Percentiles rank a stretch among this genome's conserved stretches.
These are phyloP conservation scores for Dicrostonyx torquatus DNA, from an alignment of 2,797 vertebrate genomes.

Conservation along the genomic window DNA sequence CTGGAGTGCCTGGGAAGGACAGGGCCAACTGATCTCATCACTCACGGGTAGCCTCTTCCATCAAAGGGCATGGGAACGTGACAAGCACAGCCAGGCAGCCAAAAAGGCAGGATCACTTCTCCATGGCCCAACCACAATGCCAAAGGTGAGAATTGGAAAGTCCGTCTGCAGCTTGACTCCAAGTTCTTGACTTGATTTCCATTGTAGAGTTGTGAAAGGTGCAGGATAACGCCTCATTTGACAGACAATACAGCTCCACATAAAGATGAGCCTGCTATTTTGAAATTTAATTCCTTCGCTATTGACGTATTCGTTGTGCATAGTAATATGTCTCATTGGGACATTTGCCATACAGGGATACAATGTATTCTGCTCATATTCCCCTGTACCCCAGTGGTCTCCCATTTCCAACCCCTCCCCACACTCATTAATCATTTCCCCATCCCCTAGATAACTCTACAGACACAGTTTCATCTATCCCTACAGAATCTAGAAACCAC, in stretches of 20 bases:
- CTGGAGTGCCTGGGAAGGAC: not conserved
- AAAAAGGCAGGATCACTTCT: not conserved
- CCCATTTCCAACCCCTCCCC: not conserved
- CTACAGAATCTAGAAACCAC: not conserved
- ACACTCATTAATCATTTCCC: not conserved
- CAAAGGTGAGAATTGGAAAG: not conserved
- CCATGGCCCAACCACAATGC: rapidly evolving
- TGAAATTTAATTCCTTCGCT: not conserved
- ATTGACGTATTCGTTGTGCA: not conserved
- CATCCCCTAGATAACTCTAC: not conserved
- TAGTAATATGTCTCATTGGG: not conserved
- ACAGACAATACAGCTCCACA: not conserved
- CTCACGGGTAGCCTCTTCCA: not conserved
- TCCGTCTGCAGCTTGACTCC: not conserved
- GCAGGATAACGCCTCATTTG: not conserved
- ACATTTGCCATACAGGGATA: not conserved
- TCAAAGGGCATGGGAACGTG: too few species aligned
- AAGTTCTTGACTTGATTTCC: not conserved
- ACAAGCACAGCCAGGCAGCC: not conserved
- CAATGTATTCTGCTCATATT: not conserved
- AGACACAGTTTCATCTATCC: not conserved
- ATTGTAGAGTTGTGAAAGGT: not conserved
- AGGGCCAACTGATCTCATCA: not conserved
- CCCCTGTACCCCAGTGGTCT: not conserved
- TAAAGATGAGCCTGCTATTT: not conserved